A percentile compares a stretch with the other conserved stretches of the same genome.
Evolutionary conservation across 2,888 invertebrate genomes (phyloP).

Genomic region (Alentia gelatinosa): DNA sequence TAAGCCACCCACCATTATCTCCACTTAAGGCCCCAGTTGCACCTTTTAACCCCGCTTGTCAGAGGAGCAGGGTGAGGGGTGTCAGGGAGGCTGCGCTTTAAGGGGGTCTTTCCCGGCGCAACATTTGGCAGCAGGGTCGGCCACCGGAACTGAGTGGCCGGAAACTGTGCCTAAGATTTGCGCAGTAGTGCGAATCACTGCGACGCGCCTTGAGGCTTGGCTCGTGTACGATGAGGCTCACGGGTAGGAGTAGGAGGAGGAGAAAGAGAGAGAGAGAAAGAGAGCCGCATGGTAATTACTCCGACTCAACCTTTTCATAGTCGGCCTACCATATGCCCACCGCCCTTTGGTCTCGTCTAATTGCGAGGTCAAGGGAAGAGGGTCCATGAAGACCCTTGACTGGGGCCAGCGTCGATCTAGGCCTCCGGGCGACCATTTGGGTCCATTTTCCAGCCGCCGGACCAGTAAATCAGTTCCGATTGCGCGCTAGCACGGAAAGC

Average conservation of each 20-base stretch:
- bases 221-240: not conserved
- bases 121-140: not conserved
- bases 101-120: not conserved
- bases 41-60: conserved; percentile 28
- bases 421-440: not conserved
- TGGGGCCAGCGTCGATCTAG: not conserved
- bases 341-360: conserved; percentile 43
- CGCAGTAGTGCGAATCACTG: conserved; percentile 40
- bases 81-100: not conserved
- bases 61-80: not conserved
- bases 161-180: conserved; percentile 18
- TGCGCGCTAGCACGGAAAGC: conserved; percentile 14
- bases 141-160: not conserved
- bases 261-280: not conserved
- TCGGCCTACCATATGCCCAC: not conserved
- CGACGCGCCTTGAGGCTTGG: not conserved
- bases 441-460: conserved; percentile 34
- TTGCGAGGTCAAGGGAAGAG: conserved; percentile 23
- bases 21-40: conserved; percentile 5
- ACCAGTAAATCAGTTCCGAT: conserved; percentile 50
- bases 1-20: conserved; percentile 22
- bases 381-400: not conserved
- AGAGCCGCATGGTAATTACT: not conserved
- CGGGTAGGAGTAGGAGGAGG: not conserved
- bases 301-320: conserved; percentile 29